phyloP scores from a whole-genome alignment of 2,888 invertebrate genomes.

The Drosophila melanosoma region DNA sequence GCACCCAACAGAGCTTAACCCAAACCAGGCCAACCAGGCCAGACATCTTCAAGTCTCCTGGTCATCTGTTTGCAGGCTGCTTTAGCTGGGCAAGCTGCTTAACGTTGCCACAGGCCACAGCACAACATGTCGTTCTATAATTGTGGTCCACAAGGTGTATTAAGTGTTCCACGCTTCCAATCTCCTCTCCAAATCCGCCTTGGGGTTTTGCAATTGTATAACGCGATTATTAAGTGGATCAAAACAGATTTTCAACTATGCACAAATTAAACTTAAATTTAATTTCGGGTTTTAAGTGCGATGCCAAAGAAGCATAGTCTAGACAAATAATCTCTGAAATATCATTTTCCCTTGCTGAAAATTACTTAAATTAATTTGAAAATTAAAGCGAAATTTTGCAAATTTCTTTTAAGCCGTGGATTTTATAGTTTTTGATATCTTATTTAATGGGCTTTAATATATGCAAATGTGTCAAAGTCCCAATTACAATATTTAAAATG shows the following conservation, averaged over 20 bases:
- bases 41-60: background rate
- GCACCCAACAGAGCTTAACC: background rate
- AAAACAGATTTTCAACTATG: slow-evolving; percentile 15
- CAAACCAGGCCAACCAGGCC: background rate
- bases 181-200: background rate
- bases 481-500: background rate
- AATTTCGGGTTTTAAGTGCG: background rate
- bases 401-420: background rate
- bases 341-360: background rate
- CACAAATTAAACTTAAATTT: slow-evolving; percentile 2
- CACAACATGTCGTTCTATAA: slow-evolving; percentile 32
- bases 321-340: background rate
- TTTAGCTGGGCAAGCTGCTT: slow-evolving; percentile 15
- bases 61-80: slow-evolving; percentile 2
- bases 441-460: background rate
- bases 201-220: slow-evolving; percentile 20
- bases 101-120: slow-evolving; percentile 14
- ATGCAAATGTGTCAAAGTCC: background rate
- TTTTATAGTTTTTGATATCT: background rate
- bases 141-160: slow-evolving; percentile 36
- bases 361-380: background rate
- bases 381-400: background rate
- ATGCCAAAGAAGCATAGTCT: background rate
- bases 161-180: slow-evolving; percentile 1
- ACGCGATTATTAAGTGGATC: slow-evolving; percentile 30